Conservation (phyloP, 2,797 vertebrate species). For the Lophotriccus pileatus region DNA sequence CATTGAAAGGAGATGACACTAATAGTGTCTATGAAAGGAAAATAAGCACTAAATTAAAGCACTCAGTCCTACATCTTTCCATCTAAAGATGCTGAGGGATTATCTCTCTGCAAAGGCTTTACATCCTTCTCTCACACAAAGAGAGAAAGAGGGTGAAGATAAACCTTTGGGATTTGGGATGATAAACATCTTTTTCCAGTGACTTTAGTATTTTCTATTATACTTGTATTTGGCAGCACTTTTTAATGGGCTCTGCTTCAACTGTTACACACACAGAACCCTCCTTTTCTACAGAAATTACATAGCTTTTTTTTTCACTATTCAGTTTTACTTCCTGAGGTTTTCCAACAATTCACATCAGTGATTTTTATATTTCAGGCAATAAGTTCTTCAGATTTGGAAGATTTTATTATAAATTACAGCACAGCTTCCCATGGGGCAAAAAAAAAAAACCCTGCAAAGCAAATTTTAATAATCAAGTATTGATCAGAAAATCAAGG, state of each 20-base stretch:
- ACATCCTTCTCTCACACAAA: slow-evolving; percentile 6
- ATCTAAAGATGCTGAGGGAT: slow-evolving; percentile 56
- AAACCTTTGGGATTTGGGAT: slow-evolving; percentile 42
- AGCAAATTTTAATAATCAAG: background rate
- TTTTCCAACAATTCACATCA: background rate
- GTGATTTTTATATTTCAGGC: background rate
- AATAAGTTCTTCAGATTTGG: background rate
- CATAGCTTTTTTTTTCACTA: background rate
- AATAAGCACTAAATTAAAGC: slow-evolving; percentile 27
- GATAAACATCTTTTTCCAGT: slow-evolving; percentile 8
- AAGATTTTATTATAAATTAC: background rate
- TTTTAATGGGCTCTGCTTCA: background rate
- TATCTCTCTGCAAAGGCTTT: slow-evolving; percentile 52
- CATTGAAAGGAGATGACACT: slow-evolving; percentile 7
- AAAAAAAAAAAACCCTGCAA: background rate
- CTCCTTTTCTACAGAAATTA: background rate
- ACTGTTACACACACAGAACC: background rate
- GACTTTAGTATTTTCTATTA: background rate
- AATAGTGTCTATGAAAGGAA: slow-evolving; percentile 17
- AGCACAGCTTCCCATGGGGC: rapidly evolving
- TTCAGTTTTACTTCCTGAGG: background rate
- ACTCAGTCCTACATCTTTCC: slow-evolving; percentile 41
- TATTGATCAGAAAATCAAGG: background rate
- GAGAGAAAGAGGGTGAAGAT: slow-evolving; percentile 22
- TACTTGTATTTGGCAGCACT: background rate